Conservation (phyloP, 2,888 invertebrate species). For the Busseola fusca region DNA sequence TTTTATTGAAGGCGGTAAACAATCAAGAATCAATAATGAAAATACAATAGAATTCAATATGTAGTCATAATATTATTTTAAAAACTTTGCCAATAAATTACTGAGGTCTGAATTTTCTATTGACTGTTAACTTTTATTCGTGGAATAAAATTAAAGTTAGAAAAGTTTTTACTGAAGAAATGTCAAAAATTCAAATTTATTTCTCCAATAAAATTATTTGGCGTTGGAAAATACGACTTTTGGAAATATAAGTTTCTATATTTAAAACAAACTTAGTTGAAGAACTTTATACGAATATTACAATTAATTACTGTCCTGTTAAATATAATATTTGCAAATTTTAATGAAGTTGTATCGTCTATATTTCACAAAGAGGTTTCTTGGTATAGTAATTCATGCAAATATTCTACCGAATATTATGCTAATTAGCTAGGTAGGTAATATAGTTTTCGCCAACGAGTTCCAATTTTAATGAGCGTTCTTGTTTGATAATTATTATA, state of each 20-base stretch:
- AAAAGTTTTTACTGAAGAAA: no score
- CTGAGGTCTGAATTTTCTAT: neutral
- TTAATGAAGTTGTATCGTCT: neutral
- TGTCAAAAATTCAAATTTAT: no score
- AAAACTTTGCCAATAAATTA: constrained; percentile 2
- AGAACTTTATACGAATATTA: neutral
- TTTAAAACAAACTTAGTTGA: neutral
- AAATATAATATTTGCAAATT: neutral
- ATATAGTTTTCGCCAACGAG: neutral
- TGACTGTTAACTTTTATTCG: no score
- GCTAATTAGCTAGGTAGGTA: neutral
- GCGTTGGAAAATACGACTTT: no score
- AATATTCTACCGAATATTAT: constrained; percentile 1
- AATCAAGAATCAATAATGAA: no score
- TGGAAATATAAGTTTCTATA: neutral
- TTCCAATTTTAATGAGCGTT: constrained; percentile 1
- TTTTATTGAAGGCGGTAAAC: no score
- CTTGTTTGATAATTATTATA: neutral
- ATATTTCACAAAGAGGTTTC: neutral
- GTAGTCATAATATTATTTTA: neutral
- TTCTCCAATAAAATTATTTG: no score
- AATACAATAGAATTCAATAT: neutral
- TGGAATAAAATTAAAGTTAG: no score
- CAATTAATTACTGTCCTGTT: neutral
- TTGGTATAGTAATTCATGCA: constrained; percentile 5